A percentile compares a stretch with the other conserved stretches of the same genome.
Conservation (phyloP, 2,113 vertebrate species). For the pig (Sus scrofa) region T2T-Sscrofa CM000827.6:92691501-92692000, state of each 20-base stretch:
- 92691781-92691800: not conserved
- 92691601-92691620: not conserved
- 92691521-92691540: not conserved
- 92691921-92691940: constrained; percentile 29
- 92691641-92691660: not conserved
- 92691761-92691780: not conserved
- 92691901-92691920: constrained; percentile 28
- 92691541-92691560: not conserved
- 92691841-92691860: not conserved
- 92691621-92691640: not conserved
- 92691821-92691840: not conserved
- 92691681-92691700: not conserved
- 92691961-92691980: not conserved
- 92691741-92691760: not conserved
- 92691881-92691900: not conserved
- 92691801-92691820: not conserved
- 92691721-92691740: not conserved
- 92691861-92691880: not conserved
- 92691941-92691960: constrained; percentile 14
- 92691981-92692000: not conserved
- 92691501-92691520: not conserved
- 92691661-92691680: not conserved
- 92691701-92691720: not conserved
- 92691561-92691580: not conserved
- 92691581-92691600: not conserved